Base-by-base conservation (phyloP, 2,888 invertebrate genomes). In the Frankliniella intonsa region DNA sequence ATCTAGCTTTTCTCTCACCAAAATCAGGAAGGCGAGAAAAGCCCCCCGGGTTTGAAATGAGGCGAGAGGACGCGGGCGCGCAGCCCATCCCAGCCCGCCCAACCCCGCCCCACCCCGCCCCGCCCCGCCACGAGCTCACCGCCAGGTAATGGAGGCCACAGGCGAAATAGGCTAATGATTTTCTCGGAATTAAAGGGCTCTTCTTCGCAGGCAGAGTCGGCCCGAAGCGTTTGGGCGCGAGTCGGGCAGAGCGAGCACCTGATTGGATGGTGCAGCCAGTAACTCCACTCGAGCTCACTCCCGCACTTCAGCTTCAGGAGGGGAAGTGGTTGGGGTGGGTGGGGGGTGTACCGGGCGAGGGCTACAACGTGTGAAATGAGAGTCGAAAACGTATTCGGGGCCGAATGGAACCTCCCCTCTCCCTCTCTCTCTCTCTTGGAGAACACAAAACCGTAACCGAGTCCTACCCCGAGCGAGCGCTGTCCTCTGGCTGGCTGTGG, bases 111-210 rank as follows among this genome's bases (percentile, higher is more conserved):
- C 38, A 5, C 3, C 38, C 38, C 38, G 38, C 38, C 38, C 38
- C 38, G 38, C 3, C 38, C 38, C 38, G 38, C 38, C 2, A 2
- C 38, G 38, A 2, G 38, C 38, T 38, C 38, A 38, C 38, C 38
- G 38, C 38, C 14, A 19, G 55, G 14, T 14, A 19, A 14, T 55
- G 14, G 25, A 25, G 69, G 69, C 69, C 22, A 25, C 69, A 25
- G 69, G 22, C 69, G 25, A 76, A 76, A 76, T 76, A 76, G 69
- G 69, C 69, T 76, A 76, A 76, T 76, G 69, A 76, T 76, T 76
- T 76, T 76, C 69, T 76, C 69, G 69, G 69, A 76, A 76, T 76
- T 76, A 76, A 76, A 76, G 69, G 69, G 69, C 69, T 22, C 69
- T 76, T 76, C 69, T 76, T 76, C 22, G 69, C 69, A 25, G 12